These are phyloP conservation scores for Tyrophagus putrescentiae DNA, from an alignment of 1,140 invertebrate genomes.

Conservation along the genomic window DNA sequence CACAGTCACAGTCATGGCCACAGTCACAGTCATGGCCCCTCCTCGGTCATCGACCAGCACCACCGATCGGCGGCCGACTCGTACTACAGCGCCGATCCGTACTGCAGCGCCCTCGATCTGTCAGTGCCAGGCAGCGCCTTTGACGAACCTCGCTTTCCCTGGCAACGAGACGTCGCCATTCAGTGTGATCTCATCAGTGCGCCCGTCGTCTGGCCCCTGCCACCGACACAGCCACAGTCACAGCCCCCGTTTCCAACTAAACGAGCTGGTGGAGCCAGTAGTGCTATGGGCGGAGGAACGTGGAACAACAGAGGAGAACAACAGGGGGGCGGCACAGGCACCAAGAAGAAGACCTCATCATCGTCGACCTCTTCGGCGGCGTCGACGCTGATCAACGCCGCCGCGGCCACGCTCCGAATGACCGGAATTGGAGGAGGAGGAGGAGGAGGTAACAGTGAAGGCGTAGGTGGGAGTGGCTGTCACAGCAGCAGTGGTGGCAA, in stretches of 20 bases:
- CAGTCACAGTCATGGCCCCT: neutral
- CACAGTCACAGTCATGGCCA: neutral
- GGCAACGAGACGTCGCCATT: conserved; percentile 34
- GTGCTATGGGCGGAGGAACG: no score
- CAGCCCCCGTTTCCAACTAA: neutral
- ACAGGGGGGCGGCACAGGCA: neutral
- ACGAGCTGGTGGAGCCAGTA: no score
- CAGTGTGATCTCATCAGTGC: conserved; percentile 29
- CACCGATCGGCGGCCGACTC: neutral
- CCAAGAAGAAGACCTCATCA: conserved; percentile 2
- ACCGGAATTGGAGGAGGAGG: neutral
- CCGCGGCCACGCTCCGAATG: neutral
- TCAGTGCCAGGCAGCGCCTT: conserved; percentile 27
- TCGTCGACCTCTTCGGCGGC: conserved; percentile 5
- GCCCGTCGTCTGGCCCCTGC: neutral
- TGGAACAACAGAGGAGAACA: neutral
- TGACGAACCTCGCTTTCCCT: conserved; percentile 32
- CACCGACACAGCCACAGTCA: neutral
- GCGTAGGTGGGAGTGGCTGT: neutral
- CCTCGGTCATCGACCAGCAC: neutral
- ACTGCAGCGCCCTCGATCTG: conserved; percentile 31
- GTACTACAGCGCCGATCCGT: conserved; percentile 26
- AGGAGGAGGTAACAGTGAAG: neutral
- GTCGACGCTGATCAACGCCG: neutral
- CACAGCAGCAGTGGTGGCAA: neutral